A percentile compares a stretch with the other conserved stretches of the same genome.
phyloP scores from a whole-genome alignment of 2,888 invertebrate genomes.

The Yponomeuta malinellus region DNA sequence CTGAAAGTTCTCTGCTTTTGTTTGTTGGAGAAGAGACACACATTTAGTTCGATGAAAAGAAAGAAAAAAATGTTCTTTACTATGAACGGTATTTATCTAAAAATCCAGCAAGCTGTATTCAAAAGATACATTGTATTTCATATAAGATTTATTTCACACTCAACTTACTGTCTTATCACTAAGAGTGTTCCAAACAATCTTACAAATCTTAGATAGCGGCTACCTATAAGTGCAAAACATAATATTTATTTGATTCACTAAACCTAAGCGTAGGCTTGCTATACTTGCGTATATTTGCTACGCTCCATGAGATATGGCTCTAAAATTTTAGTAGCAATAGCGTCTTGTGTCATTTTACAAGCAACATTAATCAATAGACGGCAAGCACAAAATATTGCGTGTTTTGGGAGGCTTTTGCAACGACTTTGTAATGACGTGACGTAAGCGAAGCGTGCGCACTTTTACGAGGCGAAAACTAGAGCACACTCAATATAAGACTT shows the following conservation, averaged over 20 bases:
- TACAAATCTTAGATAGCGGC: too few species aligned
- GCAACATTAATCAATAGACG: not conserved
- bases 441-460: conserved; percentile 40
- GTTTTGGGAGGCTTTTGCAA: conserved; percentile 7
- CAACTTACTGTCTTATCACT: too few species aligned
- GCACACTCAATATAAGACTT: conserved; percentile 1
- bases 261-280: not conserved
- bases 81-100: too few species aligned
- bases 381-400: not conserved
- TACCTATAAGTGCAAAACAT: not conserved
- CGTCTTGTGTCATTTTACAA: not conserved
- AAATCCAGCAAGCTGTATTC: too few species aligned
- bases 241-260: conserved; percentile 27
- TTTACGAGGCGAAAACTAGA: conserved; percentile 35
- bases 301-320: conserved; percentile 2
- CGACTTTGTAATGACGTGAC: conserved; percentile 24
- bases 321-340: conserved; percentile 9
- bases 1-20: too few species aligned
- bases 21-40: too few species aligned
- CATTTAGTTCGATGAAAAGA: too few species aligned
- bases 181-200: too few species aligned
- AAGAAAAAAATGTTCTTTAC: too few species aligned
- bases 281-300: not conserved
- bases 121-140: too few species aligned
- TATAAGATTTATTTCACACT: too few species aligned